phyloP scores from a whole-genome alignment of 2,888 invertebrate species.

The Carcina quercana region DNA sequence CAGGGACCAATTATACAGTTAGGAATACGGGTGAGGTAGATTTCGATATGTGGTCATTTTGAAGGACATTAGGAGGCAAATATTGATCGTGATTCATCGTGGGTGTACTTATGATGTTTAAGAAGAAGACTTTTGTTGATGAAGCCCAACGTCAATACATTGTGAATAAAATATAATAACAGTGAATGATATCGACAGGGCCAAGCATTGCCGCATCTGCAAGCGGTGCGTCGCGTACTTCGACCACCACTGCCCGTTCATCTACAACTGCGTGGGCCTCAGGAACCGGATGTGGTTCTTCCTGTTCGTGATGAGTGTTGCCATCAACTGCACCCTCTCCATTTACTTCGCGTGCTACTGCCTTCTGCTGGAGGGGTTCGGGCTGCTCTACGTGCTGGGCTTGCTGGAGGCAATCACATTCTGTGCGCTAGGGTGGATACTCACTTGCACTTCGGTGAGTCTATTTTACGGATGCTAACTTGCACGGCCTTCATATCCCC shows the following conservation, averaged over 20 bases:
- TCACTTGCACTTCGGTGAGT: constrained; percentile 90
- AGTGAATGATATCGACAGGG: too few relatives aligned
- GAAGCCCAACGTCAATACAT: too few relatives aligned
- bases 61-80: too few relatives aligned
- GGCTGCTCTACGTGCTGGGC: constrained; percentile 88
- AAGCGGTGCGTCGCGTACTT: constrained; percentile 92
- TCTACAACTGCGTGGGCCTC: constrained; percentile 95
- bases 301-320: constrained; percentile 89
- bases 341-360: constrained; percentile 92
- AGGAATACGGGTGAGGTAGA: too few relatives aligned
- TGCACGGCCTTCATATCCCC: too few relatives aligned
- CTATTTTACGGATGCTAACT: too few relatives aligned
- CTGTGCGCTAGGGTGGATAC: constrained; percentile 89
- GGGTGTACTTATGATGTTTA: too few relatives aligned
- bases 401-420: constrained; percentile 88
- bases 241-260: constrained; percentile 96
- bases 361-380: constrained; percentile 89
- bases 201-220: constrained; percentile 94
- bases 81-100: too few relatives aligned
- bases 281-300: constrained; percentile 96
- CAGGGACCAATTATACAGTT: too few relatives aligned
- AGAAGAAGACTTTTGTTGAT: too few relatives aligned
- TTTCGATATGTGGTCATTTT: too few relatives aligned
- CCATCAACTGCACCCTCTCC: constrained; percentile 90
- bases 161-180: too few relatives aligned